Base-by-base conservation (phyloP, 2,888 invertebrate species). In the Caradrina kadenii region DNA sequence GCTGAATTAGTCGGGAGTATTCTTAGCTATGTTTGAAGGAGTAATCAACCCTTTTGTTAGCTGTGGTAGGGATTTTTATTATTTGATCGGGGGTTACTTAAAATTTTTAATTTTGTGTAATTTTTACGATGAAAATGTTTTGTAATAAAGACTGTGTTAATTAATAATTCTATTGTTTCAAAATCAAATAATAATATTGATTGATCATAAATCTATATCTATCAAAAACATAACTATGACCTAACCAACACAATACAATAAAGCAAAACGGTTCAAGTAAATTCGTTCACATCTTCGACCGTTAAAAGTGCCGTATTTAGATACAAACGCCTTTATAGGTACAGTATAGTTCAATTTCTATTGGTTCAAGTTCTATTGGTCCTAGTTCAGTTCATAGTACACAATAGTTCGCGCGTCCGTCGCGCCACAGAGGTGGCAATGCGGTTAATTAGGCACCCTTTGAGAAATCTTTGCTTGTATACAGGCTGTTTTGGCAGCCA, bases 401-500 rank as follows among this genome's bases (percentile, higher is more conserved):
- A 91, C 90, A 90, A 92, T 90, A 89, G 91, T 91, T 90, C 87
- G 87, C 90, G 88, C 87, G 86, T 89, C 89, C 86, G 85, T 88
- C 88, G 87, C 88, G 87, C 74, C 75, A 74, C 85, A 79, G 88
- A 94, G 92, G 94, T 94, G 94, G 93, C 89, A 91, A 90, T 86
- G 88, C 89, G 88, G 91, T 94, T 95, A 95, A 95, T 95, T 95
- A 93, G 94, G 86, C 85, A 86, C 87, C 80, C 85, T 88, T 84
- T 88, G 80, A 82, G 88, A 86, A 84, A 85, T 84, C 86, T 84
- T 35, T 77, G 69, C 64, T 26, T 49, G 1, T 77, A 76, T 87
- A 93, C 86, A 92, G 92, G 83, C 0, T 88, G 92, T 60, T 81
- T 31, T 22, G 15, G 2, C n/a, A 7, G 13, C 22, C 1, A 26